Evolutionary conservation across 2,797 vertebrate genomes (phyloP).

Genomic region (Halcyon leucocephala): DNA sequence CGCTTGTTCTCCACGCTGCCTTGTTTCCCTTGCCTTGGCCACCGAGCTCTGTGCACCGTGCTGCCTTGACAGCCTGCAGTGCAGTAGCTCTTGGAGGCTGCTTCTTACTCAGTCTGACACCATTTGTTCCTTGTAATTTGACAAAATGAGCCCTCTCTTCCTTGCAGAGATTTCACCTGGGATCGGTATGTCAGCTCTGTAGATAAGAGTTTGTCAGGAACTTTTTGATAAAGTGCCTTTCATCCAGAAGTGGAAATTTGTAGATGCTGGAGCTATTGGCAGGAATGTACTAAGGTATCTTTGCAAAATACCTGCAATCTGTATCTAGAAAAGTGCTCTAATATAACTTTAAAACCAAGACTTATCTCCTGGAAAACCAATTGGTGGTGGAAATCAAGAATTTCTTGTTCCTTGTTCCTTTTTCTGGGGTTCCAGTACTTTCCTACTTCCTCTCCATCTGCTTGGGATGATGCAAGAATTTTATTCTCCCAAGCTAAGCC

Average conservation of each 20-base stretch:
- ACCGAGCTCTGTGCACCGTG: not conserved
- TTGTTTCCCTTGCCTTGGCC: not conserved
- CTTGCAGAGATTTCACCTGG: not conserved
- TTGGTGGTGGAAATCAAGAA: not conserved
- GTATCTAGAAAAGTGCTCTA: not conserved
- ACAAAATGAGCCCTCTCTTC: not conserved
- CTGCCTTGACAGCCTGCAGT: not conserved
- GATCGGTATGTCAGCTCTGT: not conserved
- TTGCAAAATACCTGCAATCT: constrained; percentile 17
- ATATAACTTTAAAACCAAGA: not conserved
- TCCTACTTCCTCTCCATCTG: not conserved
- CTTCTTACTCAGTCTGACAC: not conserved
- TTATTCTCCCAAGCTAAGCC: not conserved
- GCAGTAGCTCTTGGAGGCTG: not conserved
- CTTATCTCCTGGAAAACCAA: not conserved
- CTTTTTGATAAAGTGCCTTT: constrained; percentile 23
- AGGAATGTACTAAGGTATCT: not conserved
- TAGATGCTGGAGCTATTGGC: not conserved
- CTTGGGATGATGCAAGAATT: not conserved
- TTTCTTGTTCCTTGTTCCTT: not conserved
- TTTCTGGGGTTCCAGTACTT: not conserved
- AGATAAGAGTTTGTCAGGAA: constrained; percentile 12
- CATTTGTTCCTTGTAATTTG: not conserved
- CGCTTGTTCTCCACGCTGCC: not conserved
- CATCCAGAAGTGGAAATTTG: not conserved